Base-by-base conservation (phyloP, 2,888 invertebrate genomes). In the Ethmia dodecea region DNA sequence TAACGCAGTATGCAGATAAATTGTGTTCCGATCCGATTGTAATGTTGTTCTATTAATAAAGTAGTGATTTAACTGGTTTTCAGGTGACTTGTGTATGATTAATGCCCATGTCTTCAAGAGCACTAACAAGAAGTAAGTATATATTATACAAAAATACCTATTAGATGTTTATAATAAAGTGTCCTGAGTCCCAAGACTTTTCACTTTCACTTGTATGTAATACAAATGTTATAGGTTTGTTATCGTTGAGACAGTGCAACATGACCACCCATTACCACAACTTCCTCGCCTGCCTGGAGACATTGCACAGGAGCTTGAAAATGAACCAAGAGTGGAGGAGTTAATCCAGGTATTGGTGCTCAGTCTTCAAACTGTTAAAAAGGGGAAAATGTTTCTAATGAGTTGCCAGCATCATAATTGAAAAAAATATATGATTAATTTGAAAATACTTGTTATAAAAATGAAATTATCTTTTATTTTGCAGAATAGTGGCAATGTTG, bases 41-140 rank as follows among this genome's bases (percentile, higher is more conserved):
- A 18, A 18, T 20, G 8, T 9, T 20, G 9, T 22, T 9, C 8
- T 22, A 22, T n/a, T 22, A 20, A 20, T 22, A n/a, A 3, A 9
- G 22, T 22, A 3, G 8, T 20, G 9, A 20, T 20, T 20, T 3
- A 2, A 5, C n/a, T 22, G 22, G 9, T 26, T 10, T 11, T 13
- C 52, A 83, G 83, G 59, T 43, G 77, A 79, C 28, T 39, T 83
- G 25, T 79, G 75, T 53, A 80, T 75, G 77, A 60, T 81, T n/a
- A 66, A 74, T 45, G 78, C 80, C 5, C 56, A 58, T 52, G 70
- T 79, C 14, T 63, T 68, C 34, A 78, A 70, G 43, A 47, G 53
- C 43, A 49, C 66, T 2, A 72, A 83, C 39, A 79, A 69, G 53
- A 80, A 68, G 83, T 83, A 62, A 78, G 76, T 57, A 10, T n/a